Evolutionary conservation across 2,113 vertebrate species (phyloP).

Genomic region (Tyrannus savana): DNA sequence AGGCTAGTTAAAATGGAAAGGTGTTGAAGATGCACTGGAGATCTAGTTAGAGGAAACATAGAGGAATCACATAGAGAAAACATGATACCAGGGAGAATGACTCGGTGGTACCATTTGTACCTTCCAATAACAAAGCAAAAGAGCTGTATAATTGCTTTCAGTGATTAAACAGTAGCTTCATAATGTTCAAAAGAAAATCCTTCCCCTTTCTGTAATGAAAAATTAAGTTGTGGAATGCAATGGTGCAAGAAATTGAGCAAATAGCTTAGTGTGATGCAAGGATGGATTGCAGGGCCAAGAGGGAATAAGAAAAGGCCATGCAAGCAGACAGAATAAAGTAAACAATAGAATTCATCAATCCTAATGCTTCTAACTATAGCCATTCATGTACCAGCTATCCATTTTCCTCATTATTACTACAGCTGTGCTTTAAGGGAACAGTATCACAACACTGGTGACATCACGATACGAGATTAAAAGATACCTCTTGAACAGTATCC

Average conservation of each 20-base stretch:
- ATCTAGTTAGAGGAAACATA: not conserved
- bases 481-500: not conserved
- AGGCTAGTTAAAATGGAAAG: not conserved
- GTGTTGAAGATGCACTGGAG: not conserved
- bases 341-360: not conserved
- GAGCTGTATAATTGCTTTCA: conserved; percentile 5
- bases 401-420: not conserved
- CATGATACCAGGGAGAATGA: not conserved
- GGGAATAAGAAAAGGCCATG: not conserved
- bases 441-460: not conserved
- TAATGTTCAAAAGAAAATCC: conserved; percentile 11
- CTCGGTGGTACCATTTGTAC: not conserved
- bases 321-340: not conserved
- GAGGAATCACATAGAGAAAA: not conserved
- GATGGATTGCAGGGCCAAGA: not conserved
- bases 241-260: conserved; percentile 53
- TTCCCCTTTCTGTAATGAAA: conserved; percentile 20
- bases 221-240: conserved; percentile 32
- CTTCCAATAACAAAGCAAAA: conserved; percentile 2
- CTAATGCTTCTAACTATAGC: not conserved
- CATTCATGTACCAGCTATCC: not conserved
- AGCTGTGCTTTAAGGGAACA: not conserved
- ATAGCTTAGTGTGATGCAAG: conserved; percentile 1
- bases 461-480: not conserved
- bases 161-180: not conserved